phyloP scores from a whole-genome alignment of 2,888 invertebrate species.

The Plebejus melissa region DNA sequence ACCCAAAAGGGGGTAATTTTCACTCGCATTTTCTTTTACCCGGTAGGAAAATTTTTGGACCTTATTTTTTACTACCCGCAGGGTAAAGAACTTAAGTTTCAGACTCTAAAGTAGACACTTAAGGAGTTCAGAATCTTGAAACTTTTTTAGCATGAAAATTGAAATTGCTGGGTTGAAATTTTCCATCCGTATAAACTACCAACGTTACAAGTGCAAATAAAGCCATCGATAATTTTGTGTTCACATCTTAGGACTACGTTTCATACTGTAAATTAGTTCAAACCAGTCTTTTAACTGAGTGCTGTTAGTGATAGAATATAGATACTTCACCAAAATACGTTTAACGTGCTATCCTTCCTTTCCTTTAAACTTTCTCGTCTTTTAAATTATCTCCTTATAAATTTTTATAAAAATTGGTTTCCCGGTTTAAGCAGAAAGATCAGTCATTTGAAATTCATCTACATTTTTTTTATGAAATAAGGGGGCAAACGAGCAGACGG shows the following conservation, averaged over 20 bases:
- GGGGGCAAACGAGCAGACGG: no score
- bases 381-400: no score
- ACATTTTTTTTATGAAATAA: no score
- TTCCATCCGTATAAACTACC: neutral
- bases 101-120: neutral
- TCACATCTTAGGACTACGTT: neutral
- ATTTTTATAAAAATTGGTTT: no score
- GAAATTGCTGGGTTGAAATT: neutral
- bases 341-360: no score
- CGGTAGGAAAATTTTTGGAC: constrained; percentile 1
- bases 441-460: no score
- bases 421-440: no score
- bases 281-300: no score
- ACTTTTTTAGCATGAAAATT: neutral
- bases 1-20: neutral
- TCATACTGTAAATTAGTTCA: no score
- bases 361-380: no score
- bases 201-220: neutral
- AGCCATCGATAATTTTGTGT: neutral
- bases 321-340: no score
- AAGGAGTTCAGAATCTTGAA: neutral
- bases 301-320: no score
- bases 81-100: neutral
- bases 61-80: neutral
- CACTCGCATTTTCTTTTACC: neutral